Base-by-base conservation (phyloP, 2,888 invertebrate genomes). In the Meta bourneti region DNA sequence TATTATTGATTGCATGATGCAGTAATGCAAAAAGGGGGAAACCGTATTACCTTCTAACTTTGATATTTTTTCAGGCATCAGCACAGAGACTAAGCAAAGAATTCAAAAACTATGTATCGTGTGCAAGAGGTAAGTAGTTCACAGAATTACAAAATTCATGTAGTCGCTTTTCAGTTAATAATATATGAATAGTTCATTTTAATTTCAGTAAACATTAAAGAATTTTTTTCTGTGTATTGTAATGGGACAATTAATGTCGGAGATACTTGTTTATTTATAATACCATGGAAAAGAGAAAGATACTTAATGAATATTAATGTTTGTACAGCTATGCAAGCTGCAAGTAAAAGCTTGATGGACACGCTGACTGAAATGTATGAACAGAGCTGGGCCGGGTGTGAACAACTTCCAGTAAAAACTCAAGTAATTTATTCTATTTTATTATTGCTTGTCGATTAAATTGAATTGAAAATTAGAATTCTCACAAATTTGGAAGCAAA, bases 41-140 rank as follows among this genome's bases (percentile, higher is more conserved):
- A 34, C 4, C 4, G 1, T 34, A 34, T 34, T 34, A 34, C 34
- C 34, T 34, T 34, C 34, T 34, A 34, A 34, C 34, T 34, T 34
- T 34, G 34, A 34, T 34, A 34, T 79, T 77, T 84, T 94, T 94
- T 20, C 98, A 98, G 95, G 97, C 97, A 95, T 97, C 97, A 94
- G 98, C 98, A 91, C 97, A 97, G 94, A 96, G 97, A 95, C 96
- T 99, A 94, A 98, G 99, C 95, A 99, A 99, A 95, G 99, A 99
- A 96, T 97, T 99, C 95, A 98, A 97, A 95, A 98, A 98, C 95
- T 99, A 99, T 95, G 97, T 98, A 95, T 96, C 98, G 96, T 98
- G 98, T 96, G 97, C 98, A 95, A 96, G 98, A 97, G 98, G 98
- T 98, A 94, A 94, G 93, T 79, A 51, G 16, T 72, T 71, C 13